Evolutionary conservation across 2,888 invertebrate genomes (phyloP).

Genomic region (Trileptium ribeirensis): DNA sequence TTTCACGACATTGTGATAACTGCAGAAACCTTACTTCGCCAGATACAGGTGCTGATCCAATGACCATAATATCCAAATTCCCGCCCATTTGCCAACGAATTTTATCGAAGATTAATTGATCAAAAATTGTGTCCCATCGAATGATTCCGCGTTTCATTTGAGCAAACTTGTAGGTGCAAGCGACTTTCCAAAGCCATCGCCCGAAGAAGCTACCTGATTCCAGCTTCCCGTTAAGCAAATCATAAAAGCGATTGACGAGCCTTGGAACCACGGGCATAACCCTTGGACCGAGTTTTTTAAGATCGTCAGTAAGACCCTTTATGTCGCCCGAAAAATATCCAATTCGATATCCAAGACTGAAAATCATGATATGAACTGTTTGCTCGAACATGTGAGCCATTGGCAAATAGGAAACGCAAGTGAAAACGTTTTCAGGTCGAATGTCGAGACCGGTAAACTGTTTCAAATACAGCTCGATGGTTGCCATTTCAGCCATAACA

Average conservation of each 20-base stretch:
- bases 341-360: conserved; percentile 69
- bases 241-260: conserved; percentile 83
- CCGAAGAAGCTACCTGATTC: not conserved
- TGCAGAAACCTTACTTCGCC: conserved; percentile 72
- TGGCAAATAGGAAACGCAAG: conserved; percentile 80
- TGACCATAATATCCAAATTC: conserved; percentile 77
- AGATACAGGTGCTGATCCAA: conserved; percentile 88
- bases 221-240: conserved; percentile 59
- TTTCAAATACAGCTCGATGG: not conserved
- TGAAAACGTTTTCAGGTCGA: conserved; percentile 30
- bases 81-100: conserved; percentile 75
- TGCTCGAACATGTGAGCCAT: conserved; percentile 95
- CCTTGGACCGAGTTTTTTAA: conserved; percentile 81
- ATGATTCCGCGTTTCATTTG: conserved; percentile 43
- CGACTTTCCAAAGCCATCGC: conserved; percentile 15
- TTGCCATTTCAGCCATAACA: conserved; percentile 63
- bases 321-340: conserved; percentile 92
- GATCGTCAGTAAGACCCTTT: conserved; percentile 67
- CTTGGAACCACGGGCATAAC: conserved; percentile 91
- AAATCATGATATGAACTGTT: conserved; percentile 42
- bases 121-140: conserved; percentile 52
- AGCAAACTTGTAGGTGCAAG: conserved; percentile 31
- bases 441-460: not conserved
- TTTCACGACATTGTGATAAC: too few relatives aligned
- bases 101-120: conserved; percentile 48